phyloP scores from a whole-genome alignment of 2,888 invertebrate genomes.

The Tenthredo distinguenda region DNA sequence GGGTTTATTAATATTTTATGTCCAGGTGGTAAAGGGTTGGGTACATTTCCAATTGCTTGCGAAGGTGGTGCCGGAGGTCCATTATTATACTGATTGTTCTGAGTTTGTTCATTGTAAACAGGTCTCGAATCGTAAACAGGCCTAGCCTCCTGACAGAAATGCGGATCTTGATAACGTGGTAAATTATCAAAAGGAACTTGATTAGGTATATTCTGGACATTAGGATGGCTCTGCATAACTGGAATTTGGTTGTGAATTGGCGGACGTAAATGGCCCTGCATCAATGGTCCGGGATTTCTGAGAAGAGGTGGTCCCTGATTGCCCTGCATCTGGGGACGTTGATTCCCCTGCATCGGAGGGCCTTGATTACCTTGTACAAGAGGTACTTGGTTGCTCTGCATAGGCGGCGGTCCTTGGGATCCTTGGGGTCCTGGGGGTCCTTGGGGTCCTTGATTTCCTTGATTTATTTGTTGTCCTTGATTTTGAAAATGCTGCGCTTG shows the following conservation, averaged over 20 bases:
- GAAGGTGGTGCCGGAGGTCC: slow-evolving; percentile 54
- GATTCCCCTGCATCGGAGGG: slow-evolving; percentile 60
- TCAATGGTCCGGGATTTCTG: slow-evolving; percentile 48
- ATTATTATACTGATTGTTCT: slow-evolving; percentile 62
- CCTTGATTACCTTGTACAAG: slow-evolving; percentile 55
- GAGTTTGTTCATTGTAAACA: slow-evolving; percentile 60
- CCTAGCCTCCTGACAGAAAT: slow-evolving; percentile 62
- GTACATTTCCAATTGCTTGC: slow-evolving; percentile 60
- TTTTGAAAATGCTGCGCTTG: slow-evolving; percentile 64
- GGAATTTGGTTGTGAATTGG: slow-evolving; percentile 63
- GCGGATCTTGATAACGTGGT: slow-evolving; percentile 65
- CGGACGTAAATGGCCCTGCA: slow-evolving; percentile 66
- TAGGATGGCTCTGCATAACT: slow-evolving; percentile 63
- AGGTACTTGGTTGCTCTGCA: slow-evolving; percentile 58
- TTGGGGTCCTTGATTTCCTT: slow-evolving; percentile 63
- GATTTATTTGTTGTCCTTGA: slow-evolving; percentile 62
- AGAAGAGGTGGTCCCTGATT: slow-evolving; percentile 54
- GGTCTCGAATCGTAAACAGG: slow-evolving; percentile 61
- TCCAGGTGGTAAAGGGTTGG: slow-evolving; percentile 73
- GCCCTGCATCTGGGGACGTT: slow-evolving; percentile 59
- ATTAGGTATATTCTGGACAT: slow-evolving; percentile 60
- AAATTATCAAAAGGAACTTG: slow-evolving; percentile 61
- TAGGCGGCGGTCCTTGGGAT: slow-evolving; percentile 61
- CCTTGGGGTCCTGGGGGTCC: slow-evolving; percentile 64
- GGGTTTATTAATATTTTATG: slow-evolving; percentile 86